phyloP scores from a whole-genome alignment of 1,140 invertebrate genomes.

The Lanistes nyassanus region DNA sequence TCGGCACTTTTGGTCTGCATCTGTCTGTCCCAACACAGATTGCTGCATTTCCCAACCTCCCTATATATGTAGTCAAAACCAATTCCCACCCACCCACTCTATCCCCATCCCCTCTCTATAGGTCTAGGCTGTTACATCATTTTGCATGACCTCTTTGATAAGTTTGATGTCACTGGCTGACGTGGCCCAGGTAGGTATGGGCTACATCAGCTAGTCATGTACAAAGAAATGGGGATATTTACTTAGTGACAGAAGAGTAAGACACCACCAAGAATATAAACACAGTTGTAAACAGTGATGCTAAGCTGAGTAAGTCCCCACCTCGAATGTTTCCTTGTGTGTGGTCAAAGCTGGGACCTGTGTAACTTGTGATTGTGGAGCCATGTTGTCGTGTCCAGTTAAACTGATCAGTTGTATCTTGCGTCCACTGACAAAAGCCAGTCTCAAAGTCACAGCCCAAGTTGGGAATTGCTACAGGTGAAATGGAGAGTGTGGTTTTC shows the following conservation, averaged over 20 bases:
- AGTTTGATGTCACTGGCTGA: too few species aligned
- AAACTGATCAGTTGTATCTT: conserved; percentile 56
- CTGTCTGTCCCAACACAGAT: too few species aligned
- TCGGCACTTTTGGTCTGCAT: too few species aligned
- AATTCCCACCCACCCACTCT: too few species aligned
- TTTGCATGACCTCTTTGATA: too few species aligned
- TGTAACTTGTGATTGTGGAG: conserved; percentile 43
- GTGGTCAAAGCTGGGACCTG: conserved; percentile 59
- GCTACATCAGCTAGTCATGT: not conserved
- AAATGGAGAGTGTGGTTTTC: too few species aligned
- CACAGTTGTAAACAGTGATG: not conserved
- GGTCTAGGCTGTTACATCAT: not conserved
- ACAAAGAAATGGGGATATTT: too few species aligned
- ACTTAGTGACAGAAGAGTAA: not conserved
- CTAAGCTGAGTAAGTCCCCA: conserved; percentile 26
- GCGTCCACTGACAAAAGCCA: conserved; percentile 55
- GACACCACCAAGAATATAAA: not conserved
- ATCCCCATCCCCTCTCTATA: not conserved
- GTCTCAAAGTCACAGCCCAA: conserved; percentile 43
- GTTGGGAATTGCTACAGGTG: not conserved
- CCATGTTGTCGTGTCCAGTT: conserved; percentile 52
- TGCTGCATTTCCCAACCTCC: too few species aligned
- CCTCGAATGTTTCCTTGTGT: conserved; percentile 55
- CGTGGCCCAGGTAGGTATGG: too few species aligned
- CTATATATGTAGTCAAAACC: too few species aligned